Evolutionary conservation across 2,113 vertebrate genomes (phyloP).

Genomic region (Papio anubis): DNA sequence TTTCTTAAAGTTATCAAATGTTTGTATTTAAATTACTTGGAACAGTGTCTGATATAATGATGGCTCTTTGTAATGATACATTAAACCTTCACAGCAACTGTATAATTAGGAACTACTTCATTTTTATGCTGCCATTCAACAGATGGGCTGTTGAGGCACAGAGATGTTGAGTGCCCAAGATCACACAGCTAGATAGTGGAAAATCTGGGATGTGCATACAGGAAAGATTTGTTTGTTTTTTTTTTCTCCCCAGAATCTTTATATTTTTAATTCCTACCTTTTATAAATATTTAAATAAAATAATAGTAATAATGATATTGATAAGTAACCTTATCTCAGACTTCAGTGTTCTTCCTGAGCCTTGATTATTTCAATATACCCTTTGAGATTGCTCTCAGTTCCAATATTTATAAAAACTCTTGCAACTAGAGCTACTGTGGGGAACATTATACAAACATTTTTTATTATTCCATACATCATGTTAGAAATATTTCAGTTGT

Average conservation of each 20-base stretch:
- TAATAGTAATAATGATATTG: not conserved
- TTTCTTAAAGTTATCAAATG: not conserved
- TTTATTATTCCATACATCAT: not conserved
- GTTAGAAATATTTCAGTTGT: conserved; percentile 55
- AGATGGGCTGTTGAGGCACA: not conserved
- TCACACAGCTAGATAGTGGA: not conserved
- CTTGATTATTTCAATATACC: not conserved
- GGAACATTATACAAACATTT: conserved; percentile 25
- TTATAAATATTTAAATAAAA: not conserved
- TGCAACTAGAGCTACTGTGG: not conserved
- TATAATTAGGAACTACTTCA: not conserved
- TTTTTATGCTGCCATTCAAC: not conserved
- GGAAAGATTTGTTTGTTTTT: not conserved
- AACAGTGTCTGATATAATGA: not conserved
- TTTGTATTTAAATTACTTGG: not conserved
- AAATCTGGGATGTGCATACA: not conserved
- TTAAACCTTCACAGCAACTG: not conserved
- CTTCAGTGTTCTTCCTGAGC: not conserved
- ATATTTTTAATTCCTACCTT: not conserved
- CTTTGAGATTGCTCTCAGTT: not conserved
- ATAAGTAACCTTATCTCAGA: not conserved
- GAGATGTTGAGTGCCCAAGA: not conserved
- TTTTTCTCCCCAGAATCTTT: not conserved
- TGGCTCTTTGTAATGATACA: not conserved
- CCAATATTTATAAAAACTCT: conserved; percentile 24